Percentiles rank a stretch among this genome's conserved stretches.
phyloP scores from a whole-genome alignment of 2,888 invertebrate species.

The Lycia hirtaria region DNA sequence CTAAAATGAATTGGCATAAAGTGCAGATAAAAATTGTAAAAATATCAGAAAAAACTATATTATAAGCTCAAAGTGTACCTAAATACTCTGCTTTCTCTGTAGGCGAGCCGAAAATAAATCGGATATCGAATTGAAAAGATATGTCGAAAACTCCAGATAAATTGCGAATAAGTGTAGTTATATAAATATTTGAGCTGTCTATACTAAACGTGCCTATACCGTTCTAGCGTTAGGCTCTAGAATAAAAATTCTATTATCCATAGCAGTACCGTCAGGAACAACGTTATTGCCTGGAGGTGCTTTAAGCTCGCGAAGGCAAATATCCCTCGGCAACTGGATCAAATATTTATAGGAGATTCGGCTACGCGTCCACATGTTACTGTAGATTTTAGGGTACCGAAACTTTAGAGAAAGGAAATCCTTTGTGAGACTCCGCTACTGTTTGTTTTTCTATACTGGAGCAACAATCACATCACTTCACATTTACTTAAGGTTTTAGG shows the following conservation, averaged over 20 bases:
- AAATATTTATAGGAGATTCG: conserved; percentile 76
- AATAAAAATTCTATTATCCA: conserved; percentile 69
- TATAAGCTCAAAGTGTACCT: too few species aligned
- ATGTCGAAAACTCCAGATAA: neutral
- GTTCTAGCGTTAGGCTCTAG: conserved; percentile 45
- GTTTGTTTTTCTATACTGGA: neutral
- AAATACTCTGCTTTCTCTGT: too few species aligned
- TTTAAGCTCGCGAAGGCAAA: conserved; percentile 59
- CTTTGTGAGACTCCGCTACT: neutral
- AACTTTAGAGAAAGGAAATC: conserved; percentile 4
- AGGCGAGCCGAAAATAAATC: too few species aligned
- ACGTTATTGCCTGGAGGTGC: conserved; percentile 55
- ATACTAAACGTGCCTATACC: conserved; percentile 12
- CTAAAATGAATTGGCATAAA: too few species aligned
- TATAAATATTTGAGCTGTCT: neutral
- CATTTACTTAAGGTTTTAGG: neutral
- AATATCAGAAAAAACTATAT: too few species aligned
- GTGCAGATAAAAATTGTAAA: too few species aligned
- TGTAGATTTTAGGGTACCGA: conserved; percentile 46
- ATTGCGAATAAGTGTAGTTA: neutral
- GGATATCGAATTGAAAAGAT: too few species aligned
- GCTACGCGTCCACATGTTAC: conserved; percentile 58
- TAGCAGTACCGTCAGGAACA: conserved; percentile 47
- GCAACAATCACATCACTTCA: neutral
- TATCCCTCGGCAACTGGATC: conserved; percentile 61